Percentiles rank a stretch among this genome's conserved stretches.
These are phyloP conservation scores for Chymomyza procnemis DNA, from an alignment of 2,888 invertebrate species.

Conservation along the genomic window DNA sequence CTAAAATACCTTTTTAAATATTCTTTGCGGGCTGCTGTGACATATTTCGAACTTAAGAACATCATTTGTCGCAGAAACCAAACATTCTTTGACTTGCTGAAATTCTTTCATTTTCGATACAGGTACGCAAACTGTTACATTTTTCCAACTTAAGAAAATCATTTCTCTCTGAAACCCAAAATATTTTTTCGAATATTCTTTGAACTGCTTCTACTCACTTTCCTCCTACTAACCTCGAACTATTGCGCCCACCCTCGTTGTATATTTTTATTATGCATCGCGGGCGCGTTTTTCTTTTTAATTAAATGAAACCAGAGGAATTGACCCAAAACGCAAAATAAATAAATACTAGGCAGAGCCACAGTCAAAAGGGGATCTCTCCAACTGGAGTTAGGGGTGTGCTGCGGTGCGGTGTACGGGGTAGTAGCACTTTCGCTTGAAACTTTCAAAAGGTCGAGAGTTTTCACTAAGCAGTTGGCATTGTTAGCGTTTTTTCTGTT, in stretches of 20 bases:
- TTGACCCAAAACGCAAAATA: constrained; percentile 75
- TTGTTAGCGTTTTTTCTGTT: constrained; percentile 24
- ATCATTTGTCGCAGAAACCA: too few relatives aligned
- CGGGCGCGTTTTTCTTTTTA: constrained; percentile 70
- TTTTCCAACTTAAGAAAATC: too few relatives aligned
- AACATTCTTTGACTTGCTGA: too few relatives aligned
- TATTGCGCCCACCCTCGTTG: constrained; percentile 56
- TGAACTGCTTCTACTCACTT: too few relatives aligned
- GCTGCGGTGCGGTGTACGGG: not conserved
- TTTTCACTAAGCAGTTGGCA: constrained; percentile 38
- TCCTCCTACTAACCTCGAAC: too few relatives aligned
- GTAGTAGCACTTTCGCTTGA: not conserved
- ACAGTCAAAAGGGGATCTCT: not conserved
- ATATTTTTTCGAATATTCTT: too few relatives aligned
- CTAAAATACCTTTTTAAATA: too few relatives aligned
- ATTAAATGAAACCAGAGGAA: constrained; percentile 78
- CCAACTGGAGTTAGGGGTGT: not conserved
- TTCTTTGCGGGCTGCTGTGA: too few relatives aligned
- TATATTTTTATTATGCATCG: constrained; percentile 52
- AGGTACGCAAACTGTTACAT: too few relatives aligned
- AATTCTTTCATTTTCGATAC: too few relatives aligned
- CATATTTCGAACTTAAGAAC: too few relatives aligned
- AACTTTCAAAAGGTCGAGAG: constrained; percentile 14
- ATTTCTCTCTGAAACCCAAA: too few relatives aligned
- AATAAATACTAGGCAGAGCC: constrained; percentile 56